These are phyloP conservation scores for Panagrolaimus sp. DNA, from an alignment of 1,140 invertebrate species.

Conservation along the genomic window DNA sequence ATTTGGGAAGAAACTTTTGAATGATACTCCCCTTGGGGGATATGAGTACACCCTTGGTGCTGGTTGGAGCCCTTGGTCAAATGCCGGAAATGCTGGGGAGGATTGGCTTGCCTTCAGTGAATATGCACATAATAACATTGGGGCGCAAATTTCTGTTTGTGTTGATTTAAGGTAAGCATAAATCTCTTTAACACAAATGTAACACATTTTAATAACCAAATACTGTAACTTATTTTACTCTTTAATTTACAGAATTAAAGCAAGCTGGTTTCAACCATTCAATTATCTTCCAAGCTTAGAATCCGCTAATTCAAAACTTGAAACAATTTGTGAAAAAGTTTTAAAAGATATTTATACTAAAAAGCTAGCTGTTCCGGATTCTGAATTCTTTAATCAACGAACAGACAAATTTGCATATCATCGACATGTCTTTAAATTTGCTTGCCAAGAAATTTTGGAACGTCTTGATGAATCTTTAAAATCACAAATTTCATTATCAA, in stretches of 20 bases:
- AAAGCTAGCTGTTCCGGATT: constrained; percentile 30
- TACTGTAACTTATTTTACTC: constrained; percentile 8
- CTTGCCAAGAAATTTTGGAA: constrained; percentile 23
- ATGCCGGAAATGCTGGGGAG: neutral
- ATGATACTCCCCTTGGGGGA: constrained; percentile 21
- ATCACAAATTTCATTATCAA: constrained; percentile 7
- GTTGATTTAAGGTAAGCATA: constrained; percentile 30
- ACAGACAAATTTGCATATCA: constrained; percentile 33
- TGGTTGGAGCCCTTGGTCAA: constrained; percentile 28
- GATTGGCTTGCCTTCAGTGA: constrained; percentile 24
- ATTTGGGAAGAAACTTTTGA: constrained; percentile 18
- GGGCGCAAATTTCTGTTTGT: constrained; percentile 28
- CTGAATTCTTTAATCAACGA: constrained; percentile 32
- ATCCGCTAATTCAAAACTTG: constrained; percentile 21
- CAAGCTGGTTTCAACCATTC: constrained; percentile 32
- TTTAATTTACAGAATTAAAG: constrained; percentile 23
- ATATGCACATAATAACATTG: constrained; percentile 31
- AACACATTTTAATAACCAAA: constrained; percentile 13
- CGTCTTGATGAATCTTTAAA: neutral
- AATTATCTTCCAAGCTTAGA: constrained; percentile 32
- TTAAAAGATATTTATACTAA: constrained; percentile 28
- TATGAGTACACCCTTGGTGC: constrained; percentile 34
- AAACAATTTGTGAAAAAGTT: constrained; percentile 20
- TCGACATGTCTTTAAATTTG: constrained; percentile 33
- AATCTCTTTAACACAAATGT: neutral